Percentiles rank a stretch among this genome's conserved stretches.
Evolutionary conservation across 1,140 invertebrate genomes (phyloP).

Genomic region (Camponotus vicinus): DNA sequence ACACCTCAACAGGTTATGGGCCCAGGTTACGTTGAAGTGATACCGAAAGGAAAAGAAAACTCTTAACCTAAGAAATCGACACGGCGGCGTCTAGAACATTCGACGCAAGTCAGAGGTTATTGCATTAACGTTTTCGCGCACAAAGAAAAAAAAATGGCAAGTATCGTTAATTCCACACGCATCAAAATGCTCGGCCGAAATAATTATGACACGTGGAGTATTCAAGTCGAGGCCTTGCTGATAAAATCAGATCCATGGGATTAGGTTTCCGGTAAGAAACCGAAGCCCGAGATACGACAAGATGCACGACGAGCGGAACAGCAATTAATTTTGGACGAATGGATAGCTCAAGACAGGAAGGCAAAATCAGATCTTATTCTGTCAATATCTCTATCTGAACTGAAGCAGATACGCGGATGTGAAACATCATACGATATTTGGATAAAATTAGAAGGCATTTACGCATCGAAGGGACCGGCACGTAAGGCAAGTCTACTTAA

Average conservation of each 20-base stretch:
- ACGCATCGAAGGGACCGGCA: constrained; percentile 4
- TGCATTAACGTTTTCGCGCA: too few relatives aligned
- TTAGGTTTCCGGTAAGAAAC: neutral
- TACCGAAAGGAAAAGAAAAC: too few relatives aligned
- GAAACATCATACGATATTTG: neutral
- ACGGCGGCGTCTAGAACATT: too few relatives aligned
- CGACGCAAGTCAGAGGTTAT: too few relatives aligned
- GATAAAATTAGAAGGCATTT: neutral
- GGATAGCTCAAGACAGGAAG: neutral
- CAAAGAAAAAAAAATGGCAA: neutral
- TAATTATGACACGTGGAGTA: constrained; percentile 1
- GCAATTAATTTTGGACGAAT: neutral
- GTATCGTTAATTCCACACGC: neutral
- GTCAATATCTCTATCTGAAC: neutral
- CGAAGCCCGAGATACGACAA: too few relatives aligned
- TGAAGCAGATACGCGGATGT: neutral
- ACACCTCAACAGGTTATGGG: too few relatives aligned
- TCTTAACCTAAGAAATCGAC: too few relatives aligned
- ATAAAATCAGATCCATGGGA: neutral
- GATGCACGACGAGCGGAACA: neutral
- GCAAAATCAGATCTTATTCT: neutral
- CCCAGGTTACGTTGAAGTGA: too few relatives aligned
- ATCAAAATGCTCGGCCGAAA: neutral
- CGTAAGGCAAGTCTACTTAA: neutral
- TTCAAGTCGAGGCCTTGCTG: neutral